A percentile compares a stretch with the other conserved stretches of the same genome.
Conservation (phyloP, 2,797 vertebrate species). For the Zenarchopterus dispar region DNA sequence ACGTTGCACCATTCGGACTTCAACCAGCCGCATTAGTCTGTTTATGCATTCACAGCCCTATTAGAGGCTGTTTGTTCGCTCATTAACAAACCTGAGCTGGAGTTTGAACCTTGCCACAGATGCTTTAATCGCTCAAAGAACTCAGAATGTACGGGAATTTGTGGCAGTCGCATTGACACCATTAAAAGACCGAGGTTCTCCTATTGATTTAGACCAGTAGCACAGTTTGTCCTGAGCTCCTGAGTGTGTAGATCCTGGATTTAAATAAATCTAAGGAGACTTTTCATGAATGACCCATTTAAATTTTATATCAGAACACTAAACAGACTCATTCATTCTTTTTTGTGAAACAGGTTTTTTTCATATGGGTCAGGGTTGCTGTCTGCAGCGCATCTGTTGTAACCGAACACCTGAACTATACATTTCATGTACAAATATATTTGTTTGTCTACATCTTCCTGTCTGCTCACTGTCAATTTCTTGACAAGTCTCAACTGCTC, state of each 20-base stretch:
- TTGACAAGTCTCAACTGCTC: too few species aligned
- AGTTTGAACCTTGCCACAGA: conserved; percentile 50
- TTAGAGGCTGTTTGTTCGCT: conserved; percentile 61
- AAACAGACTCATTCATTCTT: conserved; percentile 9
- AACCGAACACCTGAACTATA: not conserved
- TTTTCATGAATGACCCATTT: not conserved
- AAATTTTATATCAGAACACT: conserved; percentile 9
- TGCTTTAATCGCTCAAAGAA: conserved; percentile 37
- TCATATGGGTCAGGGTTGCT: conserved; percentile 8
- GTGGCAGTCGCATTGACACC: conserved; percentile 2
- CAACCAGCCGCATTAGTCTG: conserved; percentile 54
- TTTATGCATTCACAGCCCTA: conserved; percentile 52
- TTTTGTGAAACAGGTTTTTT: conserved; percentile 12
- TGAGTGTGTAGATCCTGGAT: conserved; percentile 18
- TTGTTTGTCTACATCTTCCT: too few species aligned
- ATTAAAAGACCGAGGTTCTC: conserved; percentile 15
- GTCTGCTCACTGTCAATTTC: too few species aligned
- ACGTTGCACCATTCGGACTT: conserved; percentile 58
- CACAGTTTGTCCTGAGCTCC: conserved; percentile 31
- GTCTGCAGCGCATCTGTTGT: conserved; percentile 2
- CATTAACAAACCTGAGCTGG: conserved; percentile 45
- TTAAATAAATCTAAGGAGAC: conserved; percentile 20
- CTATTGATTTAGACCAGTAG: conserved; percentile 9
- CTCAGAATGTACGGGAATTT: conserved; percentile 22
- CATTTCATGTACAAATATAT: too few species aligned